phyloP scores from a whole-genome alignment of 2,888 invertebrate species.

The Plutella xylostella region DNA sequence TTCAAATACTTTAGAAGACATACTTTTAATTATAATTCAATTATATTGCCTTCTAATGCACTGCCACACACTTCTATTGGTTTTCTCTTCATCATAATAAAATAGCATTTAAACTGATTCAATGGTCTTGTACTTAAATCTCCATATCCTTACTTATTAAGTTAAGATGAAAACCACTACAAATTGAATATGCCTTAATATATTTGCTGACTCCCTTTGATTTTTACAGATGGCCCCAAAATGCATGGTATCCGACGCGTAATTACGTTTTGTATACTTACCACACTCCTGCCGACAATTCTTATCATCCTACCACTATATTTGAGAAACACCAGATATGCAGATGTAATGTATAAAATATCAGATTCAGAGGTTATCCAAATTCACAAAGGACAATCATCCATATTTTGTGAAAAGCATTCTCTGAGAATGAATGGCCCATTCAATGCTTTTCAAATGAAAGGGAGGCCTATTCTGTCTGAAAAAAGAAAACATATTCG shows the following conservation, averaged over 20 bases:
- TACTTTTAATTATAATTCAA: no score
- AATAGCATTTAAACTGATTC: neutral
- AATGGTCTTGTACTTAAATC: neutral
- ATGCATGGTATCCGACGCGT: conserved; percentile 87
- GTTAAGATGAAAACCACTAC: neutral
- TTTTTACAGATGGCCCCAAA: conserved; percentile 72
- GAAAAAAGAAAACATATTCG: conserved; percentile 78
- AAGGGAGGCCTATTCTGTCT: conserved; percentile 76
- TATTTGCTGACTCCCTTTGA: conserved; percentile 7
- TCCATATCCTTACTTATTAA: neutral
- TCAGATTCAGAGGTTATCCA: conserved; percentile 88
- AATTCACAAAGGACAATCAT: conserved; percentile 84
- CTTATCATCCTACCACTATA: conserved; percentile 83
- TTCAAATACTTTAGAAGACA: no score
- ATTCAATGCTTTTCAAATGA: conserved; percentile 80
- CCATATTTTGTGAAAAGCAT: conserved; percentile 85
- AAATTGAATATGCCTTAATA: neutral
- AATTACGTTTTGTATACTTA: conserved; percentile 80
- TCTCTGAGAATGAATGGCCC: conserved; percentile 79
- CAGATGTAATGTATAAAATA: conserved; percentile 81
- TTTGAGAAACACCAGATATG: conserved; percentile 80
- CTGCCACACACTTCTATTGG: neutral
- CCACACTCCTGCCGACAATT: conserved; percentile 79
- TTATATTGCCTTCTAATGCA: neutral
- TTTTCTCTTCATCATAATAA: neutral